A percentile compares a stretch with the other conserved stretches of the same genome.
These are phyloP conservation scores for Neocloeon triangulifer DNA, from an alignment of 1,140 invertebrate genomes.

Conservation along the genomic window DNA sequence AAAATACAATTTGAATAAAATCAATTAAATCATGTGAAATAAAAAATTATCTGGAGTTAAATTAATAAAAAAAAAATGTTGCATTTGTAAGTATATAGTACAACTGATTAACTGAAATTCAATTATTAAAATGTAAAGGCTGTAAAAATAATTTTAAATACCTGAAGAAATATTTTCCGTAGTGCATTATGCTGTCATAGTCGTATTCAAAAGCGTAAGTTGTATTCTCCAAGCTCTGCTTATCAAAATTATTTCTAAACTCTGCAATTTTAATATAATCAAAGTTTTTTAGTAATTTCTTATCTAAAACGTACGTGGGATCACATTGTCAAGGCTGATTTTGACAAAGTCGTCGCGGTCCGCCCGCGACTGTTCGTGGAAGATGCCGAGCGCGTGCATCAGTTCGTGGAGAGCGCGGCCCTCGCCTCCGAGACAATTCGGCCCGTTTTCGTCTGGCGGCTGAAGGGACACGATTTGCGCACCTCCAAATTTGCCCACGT, in stretches of 20 bases:
- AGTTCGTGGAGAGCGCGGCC: conserved; percentile 40
- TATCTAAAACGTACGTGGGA: conserved; percentile 24
- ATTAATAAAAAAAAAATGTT: conserved; percentile 3
- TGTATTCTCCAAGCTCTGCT: conserved; percentile 32
- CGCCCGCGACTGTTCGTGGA: conserved; percentile 36
- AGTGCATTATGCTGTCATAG: conserved; percentile 51
- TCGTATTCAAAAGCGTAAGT: conserved; percentile 41
- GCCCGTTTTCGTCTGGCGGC: conserved; percentile 27
- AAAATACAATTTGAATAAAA: background rate
- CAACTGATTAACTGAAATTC: no score
- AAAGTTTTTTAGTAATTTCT: conserved; percentile 1
- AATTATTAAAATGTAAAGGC: conserved; percentile 1
- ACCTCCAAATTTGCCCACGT: conserved; percentile 35
- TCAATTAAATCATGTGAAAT: no score
- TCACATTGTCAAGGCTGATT: conserved; percentile 28
- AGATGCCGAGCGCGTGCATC: conserved; percentile 36
- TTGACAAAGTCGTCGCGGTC: conserved; percentile 34
- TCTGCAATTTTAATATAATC: conserved; percentile 19
- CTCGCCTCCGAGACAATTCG: conserved; percentile 31
- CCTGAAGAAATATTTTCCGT: conserved; percentile 32
- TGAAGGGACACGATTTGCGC: conserved; percentile 37
- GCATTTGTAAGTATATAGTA: no score
- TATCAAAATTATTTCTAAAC: conserved; percentile 31
- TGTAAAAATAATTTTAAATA: conserved; percentile 10
- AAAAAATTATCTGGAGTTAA: conserved; percentile 1